Evolutionary conservation across 2,113 vertebrate genomes (phyloP).

Genomic region (Lontra canadensis): DNA sequence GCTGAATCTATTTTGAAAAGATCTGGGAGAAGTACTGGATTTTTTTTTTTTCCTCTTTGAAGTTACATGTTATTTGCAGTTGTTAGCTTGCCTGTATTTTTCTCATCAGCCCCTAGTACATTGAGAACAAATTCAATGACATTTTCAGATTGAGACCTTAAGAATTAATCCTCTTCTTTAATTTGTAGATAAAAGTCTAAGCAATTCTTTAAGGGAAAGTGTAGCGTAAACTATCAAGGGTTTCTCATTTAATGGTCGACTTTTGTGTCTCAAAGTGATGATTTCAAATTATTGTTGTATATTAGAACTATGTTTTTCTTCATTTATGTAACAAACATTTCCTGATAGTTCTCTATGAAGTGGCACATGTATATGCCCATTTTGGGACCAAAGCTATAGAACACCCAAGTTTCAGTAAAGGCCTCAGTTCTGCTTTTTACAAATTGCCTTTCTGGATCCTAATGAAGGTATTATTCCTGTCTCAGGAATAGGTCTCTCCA

Average conservation of each 20-base stretch:
- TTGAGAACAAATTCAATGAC: constrained; percentile 30
- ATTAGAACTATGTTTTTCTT: not conserved
- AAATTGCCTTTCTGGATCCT: not conserved
- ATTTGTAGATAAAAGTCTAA: not conserved
- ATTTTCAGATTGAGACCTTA: not conserved
- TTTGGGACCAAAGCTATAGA: not conserved
- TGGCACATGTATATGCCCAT: not conserved
- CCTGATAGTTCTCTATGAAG: not conserved
- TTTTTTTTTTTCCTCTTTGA: not conserved
- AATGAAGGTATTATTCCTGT: not conserved
- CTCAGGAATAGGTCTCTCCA: not conserved
- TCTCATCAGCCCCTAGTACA: not conserved
- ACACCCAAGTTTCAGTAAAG: not conserved
- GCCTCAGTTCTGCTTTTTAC: not conserved
- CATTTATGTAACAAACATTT: not conserved
- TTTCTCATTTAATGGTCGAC: not conserved
- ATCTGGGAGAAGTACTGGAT: not conserved
- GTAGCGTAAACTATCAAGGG: not conserved
- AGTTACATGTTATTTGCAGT: not conserved
- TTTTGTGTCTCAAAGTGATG: not conserved
- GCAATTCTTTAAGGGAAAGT: not conserved
- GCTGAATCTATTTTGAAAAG: not conserved
- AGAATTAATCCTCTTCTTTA: not conserved
- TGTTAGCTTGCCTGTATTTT: not conserved
- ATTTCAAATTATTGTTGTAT: not conserved